Evolutionary conservation across 2,797 vertebrate genomes (phyloP), one percentile per base, ranked within the genome.

Genomic region (Morelia viridis): DNA sequence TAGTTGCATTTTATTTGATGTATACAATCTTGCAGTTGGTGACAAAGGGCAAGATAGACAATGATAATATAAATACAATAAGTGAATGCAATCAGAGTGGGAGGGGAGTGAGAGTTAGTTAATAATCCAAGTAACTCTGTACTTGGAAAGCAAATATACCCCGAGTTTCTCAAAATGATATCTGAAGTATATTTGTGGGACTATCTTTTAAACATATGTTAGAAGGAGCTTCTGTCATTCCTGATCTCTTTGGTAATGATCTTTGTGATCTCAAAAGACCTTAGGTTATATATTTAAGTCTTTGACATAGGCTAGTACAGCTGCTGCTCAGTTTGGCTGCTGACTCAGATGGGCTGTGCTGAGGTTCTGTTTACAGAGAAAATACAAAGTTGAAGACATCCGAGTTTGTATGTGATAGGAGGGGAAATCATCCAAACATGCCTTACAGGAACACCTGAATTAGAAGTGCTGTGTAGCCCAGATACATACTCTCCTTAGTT

Each of bases 321-420:
- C 41, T 80, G 76, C 80, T 93, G 89, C 92, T 96, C 80, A 83
- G 68, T 92, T 93, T 94, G 96, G 95, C 95, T 97, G 96, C 96
- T 97, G 97, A 97, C 94, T 97, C 95, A 96, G 95, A 58, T 92
- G 57, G 90, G 90, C 64, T 86, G 92, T 92, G 93, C 90, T 90
- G 86, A 19, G 65, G 96, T 97, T 96, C 96, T 96, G 93, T 97
- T 96, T 95, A 96, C 94, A 95, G 89, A 95, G 91, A 87, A 93
- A 96, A 89, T 0, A 71, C 91, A 95, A 94, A 94, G 91, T 91
- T 95, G 93, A 92, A 96, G 95, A 95, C 95, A 96, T 93, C 94
- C 90, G 89, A 94, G 93, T 93, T 96, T 93, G 93, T 96, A 88
- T 94, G 28, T 71, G 65, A 92, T n/a, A 91, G 92, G 92, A 95